Percentiles rank a stretch among this genome's conserved stretches.
phyloP scores from a whole-genome alignment of 2,888 invertebrate species.

The Agrilus cyanescens region DNA sequence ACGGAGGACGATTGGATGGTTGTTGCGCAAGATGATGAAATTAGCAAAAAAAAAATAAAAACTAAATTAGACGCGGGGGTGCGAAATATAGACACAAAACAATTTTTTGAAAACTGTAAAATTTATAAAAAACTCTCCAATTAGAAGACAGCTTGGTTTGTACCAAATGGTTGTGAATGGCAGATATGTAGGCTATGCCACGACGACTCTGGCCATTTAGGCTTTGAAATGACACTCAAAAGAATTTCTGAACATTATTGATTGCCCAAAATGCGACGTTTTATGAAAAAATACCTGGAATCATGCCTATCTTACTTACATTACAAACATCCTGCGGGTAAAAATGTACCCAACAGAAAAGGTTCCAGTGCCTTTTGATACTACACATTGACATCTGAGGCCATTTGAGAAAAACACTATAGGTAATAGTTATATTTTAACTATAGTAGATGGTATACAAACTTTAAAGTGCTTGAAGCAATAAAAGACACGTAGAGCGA shows the following conservation, averaged over 20 bases:
- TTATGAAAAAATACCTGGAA: too few species aligned
- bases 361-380: constrained; percentile 25
- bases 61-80: too few species aligned
- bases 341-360: constrained; percentile 28
- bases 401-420: constrained; percentile 26
- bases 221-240: neutral
- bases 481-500: too few species aligned
- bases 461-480: too few species aligned
- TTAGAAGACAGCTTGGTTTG: neutral
- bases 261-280: constrained; percentile 22
- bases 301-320: too few species aligned
- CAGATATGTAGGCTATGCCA: neutral
- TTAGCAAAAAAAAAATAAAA: too few species aligned
- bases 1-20: constrained; percentile 8
- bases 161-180: neutral
- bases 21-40: constrained; percentile 8
- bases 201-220: neutral
- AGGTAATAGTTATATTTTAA: too few species aligned
- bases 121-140: neutral
- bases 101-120: neutral
- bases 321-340: constrained; percentile 20
- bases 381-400: constrained; percentile 32
- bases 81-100: neutral
- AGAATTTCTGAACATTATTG: constrained; percentile 6
- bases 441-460: too few species aligned